Conservation (phyloP, 2,888 invertebrate genomes). For the Thymelicus lineola region DNA sequence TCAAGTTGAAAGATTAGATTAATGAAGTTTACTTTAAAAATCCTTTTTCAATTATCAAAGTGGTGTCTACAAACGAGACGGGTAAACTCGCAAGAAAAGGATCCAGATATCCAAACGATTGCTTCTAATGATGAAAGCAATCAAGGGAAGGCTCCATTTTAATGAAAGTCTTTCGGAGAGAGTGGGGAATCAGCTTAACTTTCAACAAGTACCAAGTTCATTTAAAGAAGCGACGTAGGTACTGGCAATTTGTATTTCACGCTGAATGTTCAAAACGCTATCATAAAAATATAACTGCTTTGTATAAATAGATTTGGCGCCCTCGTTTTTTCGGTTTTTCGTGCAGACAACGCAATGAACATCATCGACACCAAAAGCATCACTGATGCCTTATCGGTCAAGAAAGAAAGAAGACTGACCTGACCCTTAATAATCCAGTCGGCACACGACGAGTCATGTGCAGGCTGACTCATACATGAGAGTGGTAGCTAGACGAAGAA, state of each 20-base stretch:
- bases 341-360: too few species aligned
- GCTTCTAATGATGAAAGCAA: slow-evolving; percentile 36
- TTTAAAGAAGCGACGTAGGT: not conserved
- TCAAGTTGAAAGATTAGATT: slow-evolving; percentile 18
- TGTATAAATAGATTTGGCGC: too few species aligned
- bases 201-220: slow-evolving; percentile 1
- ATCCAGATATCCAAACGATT: slow-evolving; percentile 29
- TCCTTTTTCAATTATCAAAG: slow-evolving; percentile 31
- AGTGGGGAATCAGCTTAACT: slow-evolving; percentile 17
- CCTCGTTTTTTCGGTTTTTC: too few species aligned
- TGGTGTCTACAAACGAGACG: slow-evolving; percentile 27
- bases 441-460: too few species aligned
- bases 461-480: too few species aligned
- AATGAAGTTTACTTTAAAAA: slow-evolving; percentile 30
- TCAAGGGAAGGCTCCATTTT: slow-evolving; percentile 34
- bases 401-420: too few species aligned
- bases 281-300: too few species aligned
- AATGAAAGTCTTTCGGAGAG: slow-evolving; percentile 28
- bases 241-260: not conserved
- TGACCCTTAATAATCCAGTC: too few species aligned
- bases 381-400: too few species aligned
- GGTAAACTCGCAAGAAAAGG: slow-evolving; percentile 31
- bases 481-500: too few species aligned
- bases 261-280: too few species aligned
- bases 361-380: too few species aligned